Base-by-base conservation (phyloP, 92 coral and sea anemone genomes). In the Scolanthus callimorphus region DNA sequence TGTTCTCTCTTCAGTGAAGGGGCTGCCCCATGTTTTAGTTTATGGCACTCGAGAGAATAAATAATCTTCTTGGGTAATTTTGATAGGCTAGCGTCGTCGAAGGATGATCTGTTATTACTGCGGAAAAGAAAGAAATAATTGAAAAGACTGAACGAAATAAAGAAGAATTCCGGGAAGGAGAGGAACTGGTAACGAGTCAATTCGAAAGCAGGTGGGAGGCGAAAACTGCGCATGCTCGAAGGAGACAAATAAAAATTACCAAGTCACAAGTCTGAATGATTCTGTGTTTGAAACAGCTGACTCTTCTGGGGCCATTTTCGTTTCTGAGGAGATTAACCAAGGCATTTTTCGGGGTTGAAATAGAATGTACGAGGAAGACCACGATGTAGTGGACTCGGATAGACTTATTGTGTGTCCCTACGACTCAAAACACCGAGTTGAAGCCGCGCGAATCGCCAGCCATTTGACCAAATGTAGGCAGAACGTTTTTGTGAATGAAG, bases 281-380 rank as follows among this genome's bases (percentile, higher is more conserved):
- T 88, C 39, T 62, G 79, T 65, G 83, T 77, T 73, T 59, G 83
- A 65, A 88, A 88, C 96, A 88, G 96, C 96, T 88, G 96, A 88
- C 78, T 69, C 56, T 30, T 60, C 67, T 57, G 31, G 77, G 70
- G 60, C 82, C 78, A 69, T 68, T 88, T 85, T 61, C 59, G 69
- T 78, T 60, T 78, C 83, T 72, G 86, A 78, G 90, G 82, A 72
- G 77, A 63, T 74, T 75, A 76, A 69, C 78, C 58, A 50, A 78
- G 77, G 69, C 83, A 63, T 74, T 51, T 71, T 74, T 78, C 53
- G 57, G 75, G 60, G 60, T 60, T 22, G 49, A 65, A 67, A 66
- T 76, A 88, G 63, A 66, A 88, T 88, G 96, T 82, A 68, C 51
- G 90, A 83, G 57, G 83, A 77, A 77, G 86, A 78, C 54, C 84